Evolutionary conservation across 2,797 vertebrate species (phyloP).

Genomic region (Sebastiscus tertius): DNA sequence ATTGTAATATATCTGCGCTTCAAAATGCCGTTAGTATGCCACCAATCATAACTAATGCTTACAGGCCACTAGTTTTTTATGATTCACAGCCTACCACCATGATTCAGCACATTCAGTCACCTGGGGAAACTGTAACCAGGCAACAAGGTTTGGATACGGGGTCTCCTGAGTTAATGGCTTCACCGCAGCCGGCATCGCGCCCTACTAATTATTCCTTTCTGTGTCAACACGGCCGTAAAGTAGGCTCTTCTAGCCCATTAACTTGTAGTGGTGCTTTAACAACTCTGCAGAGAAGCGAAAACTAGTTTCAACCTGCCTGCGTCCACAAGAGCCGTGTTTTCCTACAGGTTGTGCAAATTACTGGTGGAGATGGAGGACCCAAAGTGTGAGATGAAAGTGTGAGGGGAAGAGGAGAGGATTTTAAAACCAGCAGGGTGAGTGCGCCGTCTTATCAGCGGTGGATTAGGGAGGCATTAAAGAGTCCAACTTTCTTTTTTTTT

Average conservation of each 20-base stretch:
- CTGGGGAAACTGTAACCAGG: conserved; percentile 71
- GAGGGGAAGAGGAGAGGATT: conserved; percentile 49
- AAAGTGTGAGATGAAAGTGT: conserved; percentile 53
- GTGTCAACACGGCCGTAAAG: conserved; percentile 66
- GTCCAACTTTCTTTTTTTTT: conserved; percentile 45
- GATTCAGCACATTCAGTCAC: conserved; percentile 64
- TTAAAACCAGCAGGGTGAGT: conserved; percentile 48
- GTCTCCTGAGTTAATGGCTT: conserved; percentile 48
- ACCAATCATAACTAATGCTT: conserved; percentile 46
- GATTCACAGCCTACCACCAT: conserved; percentile 40
- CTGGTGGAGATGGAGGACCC: conserved; percentile 26
- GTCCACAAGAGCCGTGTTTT: conserved; percentile 42
- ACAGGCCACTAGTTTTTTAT: conserved; percentile 28
- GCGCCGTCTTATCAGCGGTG: conserved; percentile 59
- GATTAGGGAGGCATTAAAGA: conserved; percentile 70
- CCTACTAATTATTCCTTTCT: conserved; percentile 66
- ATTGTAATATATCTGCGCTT: conserved; percentile 55
- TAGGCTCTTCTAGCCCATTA: conserved; percentile 65
- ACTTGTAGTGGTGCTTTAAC: conserved; percentile 72
- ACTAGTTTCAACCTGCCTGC: conserved; percentile 50
- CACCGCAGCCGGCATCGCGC: conserved; percentile 26
- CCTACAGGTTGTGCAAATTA: conserved; percentile 65
- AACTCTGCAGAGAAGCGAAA: conserved; percentile 45
- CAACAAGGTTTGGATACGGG: conserved; percentile 57
- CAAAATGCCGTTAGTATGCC: conserved; percentile 32